Evolutionary conservation across 2,113 vertebrate species (phyloP).

Genomic region (Lasiurus cinereus): DNA sequence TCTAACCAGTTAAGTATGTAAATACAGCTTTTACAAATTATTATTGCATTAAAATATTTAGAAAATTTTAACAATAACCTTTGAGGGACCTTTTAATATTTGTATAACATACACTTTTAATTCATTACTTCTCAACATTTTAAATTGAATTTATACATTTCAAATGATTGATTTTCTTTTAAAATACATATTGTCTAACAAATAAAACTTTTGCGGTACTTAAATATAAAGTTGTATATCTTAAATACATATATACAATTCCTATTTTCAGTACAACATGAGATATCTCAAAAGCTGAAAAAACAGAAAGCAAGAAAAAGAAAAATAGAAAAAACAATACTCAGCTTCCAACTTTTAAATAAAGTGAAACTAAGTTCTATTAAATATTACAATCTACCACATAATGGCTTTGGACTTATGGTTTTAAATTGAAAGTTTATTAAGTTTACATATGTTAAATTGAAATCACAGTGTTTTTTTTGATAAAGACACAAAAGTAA

Average conservation of each 20-base stretch:
- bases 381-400: background rate
- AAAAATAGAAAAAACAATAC: background rate
- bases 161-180: constrained; percentile 35
- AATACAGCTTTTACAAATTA: background rate
- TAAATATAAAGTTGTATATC: background rate
- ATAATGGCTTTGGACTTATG: background rate
- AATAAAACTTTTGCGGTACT: background rate
- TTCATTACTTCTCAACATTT: constrained; percentile 45
- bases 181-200: constrained; percentile 24
- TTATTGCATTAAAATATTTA: background rate
- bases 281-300: too few relatives aligned
- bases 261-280: too few relatives aligned
- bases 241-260: too few relatives aligned
- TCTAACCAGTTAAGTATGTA: background rate
- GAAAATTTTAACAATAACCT: background rate
- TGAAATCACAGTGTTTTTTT: background rate
- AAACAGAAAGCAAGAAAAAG: background rate
- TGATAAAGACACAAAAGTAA: constrained; percentile 10
- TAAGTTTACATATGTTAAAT: background rate
- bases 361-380: background rate
- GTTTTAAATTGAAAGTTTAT: constrained; percentile 59
- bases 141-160: constrained; percentile 37
- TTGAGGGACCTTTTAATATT: background rate
- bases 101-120: background rate
- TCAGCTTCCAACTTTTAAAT: background rate